Percentiles rank a stretch among this genome's conserved stretches.
Evolutionary conservation across 92 coral and sea anemone species (phyloP).

Genomic region (Parazoanthus darwini): DNA sequence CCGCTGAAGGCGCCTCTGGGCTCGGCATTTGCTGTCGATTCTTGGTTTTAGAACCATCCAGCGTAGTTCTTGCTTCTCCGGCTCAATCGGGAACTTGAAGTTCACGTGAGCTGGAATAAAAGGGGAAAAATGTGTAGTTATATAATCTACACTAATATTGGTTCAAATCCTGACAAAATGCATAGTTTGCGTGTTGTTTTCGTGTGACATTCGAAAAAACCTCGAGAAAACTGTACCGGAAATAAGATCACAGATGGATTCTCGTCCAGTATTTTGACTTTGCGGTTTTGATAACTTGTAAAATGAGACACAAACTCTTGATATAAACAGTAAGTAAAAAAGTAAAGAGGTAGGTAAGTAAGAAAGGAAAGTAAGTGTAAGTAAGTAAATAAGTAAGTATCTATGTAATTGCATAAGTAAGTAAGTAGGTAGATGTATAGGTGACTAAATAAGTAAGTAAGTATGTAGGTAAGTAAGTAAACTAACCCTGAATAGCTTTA

Average conservation of each 20-base stretch:
- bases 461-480: not conserved
- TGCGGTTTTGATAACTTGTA: no score
- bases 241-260: no score
- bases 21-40: conserved; percentile 97
- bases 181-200: not conserved
- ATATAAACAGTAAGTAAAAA: no score
- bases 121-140: not conserved
- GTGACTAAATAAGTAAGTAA: no score
- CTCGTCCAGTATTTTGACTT: no score
- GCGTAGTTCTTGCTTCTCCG: conserved; percentile 89
- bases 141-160: not conserved
- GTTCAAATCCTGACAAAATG: not conserved
- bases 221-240: not conserved
- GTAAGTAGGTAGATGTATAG: no score
- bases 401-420: no score
- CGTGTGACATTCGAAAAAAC: not conserved
- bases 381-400: no score
- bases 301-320: no score
- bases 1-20: conserved; percentile 88
- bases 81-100: conserved; percentile 86
- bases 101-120: conserved; percentile 75
- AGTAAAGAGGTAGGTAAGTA: no score
- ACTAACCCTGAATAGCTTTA: conserved; percentile 88
- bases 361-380: no score
- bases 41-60: conserved; percentile 96